These are phyloP conservation scores for Ranitomeya variabilis DNA, from an alignment of 2,113 vertebrate genomes.

Conservation along the genomic window DNA sequence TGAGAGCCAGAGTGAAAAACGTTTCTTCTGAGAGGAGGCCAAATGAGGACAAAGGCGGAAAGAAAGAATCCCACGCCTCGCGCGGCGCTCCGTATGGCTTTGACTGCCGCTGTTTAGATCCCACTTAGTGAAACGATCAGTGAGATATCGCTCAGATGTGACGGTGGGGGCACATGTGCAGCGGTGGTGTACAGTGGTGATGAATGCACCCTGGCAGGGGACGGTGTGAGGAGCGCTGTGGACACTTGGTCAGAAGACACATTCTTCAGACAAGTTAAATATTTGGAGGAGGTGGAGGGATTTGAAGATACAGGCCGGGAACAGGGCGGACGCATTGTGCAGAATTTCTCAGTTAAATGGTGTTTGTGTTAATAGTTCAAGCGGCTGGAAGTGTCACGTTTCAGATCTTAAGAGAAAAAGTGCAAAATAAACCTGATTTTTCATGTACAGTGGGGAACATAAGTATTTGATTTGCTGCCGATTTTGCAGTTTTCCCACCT, in stretches of 20 bases:
- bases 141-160: not conserved
- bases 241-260: not conserved
- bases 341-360: constrained; percentile 5
- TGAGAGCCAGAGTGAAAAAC: not conserved
- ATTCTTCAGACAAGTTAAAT: constrained; percentile 36
- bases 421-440: not conserved
- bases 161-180: not conserved
- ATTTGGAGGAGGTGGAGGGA: constrained; percentile 27
- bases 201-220: constrained; percentile 4
- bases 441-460: too few species aligned
- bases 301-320: not conserved
- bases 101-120: not conserved
- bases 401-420: not conserved
- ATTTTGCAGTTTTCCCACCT: too few species aligned
- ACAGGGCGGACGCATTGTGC: not conserved
- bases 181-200: not conserved
- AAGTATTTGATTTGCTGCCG: too few species aligned
- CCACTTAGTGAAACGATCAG: constrained; percentile 8
- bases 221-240: not conserved
- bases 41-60: constrained; percentile 30
- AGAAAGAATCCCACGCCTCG: constrained; percentile 18
- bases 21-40: constrained; percentile 32
- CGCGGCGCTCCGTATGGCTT: not conserved
- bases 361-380: not conserved
- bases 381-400: not conserved